A percentile compares a stretch with the other conserved stretches of the same genome.
Conservation (phyloP, 2,797 vertebrate species). For the Cryptoprocta ferox region DNA sequence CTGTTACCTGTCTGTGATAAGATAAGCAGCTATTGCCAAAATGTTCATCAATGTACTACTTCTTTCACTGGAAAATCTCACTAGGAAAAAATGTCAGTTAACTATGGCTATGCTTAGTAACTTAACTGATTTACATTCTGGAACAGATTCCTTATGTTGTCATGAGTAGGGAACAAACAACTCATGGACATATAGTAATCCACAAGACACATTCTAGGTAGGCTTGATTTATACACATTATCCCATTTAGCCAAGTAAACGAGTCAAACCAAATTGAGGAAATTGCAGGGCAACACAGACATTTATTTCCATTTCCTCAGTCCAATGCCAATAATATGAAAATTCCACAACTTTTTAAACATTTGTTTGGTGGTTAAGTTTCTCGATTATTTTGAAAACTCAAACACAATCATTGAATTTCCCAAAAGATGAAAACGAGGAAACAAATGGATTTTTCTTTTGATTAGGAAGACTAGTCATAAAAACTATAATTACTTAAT, state of each 20-base stretch:
- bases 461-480: background rate
- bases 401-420: background rate
- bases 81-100: background rate
- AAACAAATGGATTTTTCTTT: background rate
- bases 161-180: background rate
- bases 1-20: background rate
- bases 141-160: background rate
- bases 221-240: background rate
- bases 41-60: background rate
- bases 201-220: background rate
- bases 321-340: background rate
- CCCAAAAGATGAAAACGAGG: background rate
- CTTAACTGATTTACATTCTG: background rate
- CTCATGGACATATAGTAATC: background rate
- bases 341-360: background rate
- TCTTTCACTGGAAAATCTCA: background rate
- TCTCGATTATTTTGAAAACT: background rate
- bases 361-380: background rate
- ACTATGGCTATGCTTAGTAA: background rate
- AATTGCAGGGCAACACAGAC: background rate
- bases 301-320: conserved; percentile 46
- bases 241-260: background rate
- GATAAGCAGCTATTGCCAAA: background rate
- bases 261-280: background rate
- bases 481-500: background rate